Conservation (phyloP, 2,113 vertebrate genomes). For the Conger conger region DNA sequence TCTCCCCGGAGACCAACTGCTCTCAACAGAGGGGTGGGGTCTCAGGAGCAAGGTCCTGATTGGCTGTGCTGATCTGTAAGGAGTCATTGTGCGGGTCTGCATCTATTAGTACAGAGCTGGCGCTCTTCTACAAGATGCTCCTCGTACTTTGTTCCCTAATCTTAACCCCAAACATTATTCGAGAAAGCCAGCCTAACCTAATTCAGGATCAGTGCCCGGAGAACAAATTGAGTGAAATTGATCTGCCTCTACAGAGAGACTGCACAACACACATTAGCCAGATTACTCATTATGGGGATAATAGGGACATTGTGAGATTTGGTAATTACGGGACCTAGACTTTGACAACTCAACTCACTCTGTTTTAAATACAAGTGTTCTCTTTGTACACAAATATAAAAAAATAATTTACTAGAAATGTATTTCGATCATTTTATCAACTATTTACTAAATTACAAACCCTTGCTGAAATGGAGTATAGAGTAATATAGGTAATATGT, state of each 20-base stretch:
- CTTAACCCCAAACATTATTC: background rate
- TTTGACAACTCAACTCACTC: no score
- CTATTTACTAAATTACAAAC: no score
- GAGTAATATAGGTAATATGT: no score
- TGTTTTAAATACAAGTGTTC: no score
- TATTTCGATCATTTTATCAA: no score
- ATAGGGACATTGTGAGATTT: background rate
- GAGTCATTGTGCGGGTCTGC: background rate
- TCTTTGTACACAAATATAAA: no score
- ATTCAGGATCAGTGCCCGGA: background rate
- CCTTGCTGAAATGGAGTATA: no score
- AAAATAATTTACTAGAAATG: no score
- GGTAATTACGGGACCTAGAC: no score
- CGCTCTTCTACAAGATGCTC: background rate
- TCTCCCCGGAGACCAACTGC: background rate
- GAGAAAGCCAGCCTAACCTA: background rate
- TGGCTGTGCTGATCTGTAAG: background rate
- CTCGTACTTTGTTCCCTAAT: background rate
- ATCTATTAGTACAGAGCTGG: slow-evolving; percentile 3
- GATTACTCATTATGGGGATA: background rate
- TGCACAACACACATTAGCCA: background rate
- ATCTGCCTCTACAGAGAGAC: background rate
- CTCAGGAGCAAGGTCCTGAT: background rate
- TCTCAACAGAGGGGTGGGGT: background rate
- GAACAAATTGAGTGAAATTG: background rate